phyloP scores from a whole-genome alignment of 2,113 vertebrate species.

The Oenanthe oenanthe region DNA sequence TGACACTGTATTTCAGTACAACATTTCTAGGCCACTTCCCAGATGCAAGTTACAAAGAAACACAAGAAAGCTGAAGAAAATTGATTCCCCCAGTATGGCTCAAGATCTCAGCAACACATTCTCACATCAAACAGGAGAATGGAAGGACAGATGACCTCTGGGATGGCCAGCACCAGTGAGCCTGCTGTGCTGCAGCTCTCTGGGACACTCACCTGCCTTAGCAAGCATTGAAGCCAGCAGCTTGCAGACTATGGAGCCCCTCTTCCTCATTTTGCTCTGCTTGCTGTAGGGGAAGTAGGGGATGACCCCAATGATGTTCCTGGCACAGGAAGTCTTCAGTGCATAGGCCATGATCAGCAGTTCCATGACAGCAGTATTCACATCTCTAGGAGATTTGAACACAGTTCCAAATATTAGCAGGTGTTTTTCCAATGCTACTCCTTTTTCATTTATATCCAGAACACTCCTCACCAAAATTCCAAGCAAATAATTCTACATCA shows the following conservation, averaged over 20 bases:
- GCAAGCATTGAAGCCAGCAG: constrained; percentile 95
- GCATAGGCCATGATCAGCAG: constrained; percentile 96
- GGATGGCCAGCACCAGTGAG: not conserved
- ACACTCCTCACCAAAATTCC: not conserved
- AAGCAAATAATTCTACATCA: not conserved
- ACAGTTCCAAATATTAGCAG: not conserved
- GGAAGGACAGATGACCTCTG: not conserved
- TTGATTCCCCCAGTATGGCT: fast-evolving
- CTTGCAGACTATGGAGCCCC: constrained; percentile 97
- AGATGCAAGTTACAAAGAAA: not conserved
- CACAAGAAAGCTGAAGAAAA: not conserved
- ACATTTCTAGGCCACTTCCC: not conserved
- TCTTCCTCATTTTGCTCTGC: constrained; percentile 98
- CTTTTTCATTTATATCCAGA: not conserved
- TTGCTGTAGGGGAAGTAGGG: constrained; percentile 99
- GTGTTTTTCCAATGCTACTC: not conserved
- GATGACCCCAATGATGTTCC: constrained; percentile 97
- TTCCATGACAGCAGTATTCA: constrained; percentile 98
- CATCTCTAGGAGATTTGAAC: constrained; percentile 82
- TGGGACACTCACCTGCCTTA: constrained; percentile 84
- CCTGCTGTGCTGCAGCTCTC: not conserved
- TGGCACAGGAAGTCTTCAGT: constrained; percentile 93
- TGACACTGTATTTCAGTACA: not conserved
- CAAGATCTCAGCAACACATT: not conserved
- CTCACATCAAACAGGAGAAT: fast-evolving